A percentile compares a stretch with the other conserved stretches of the same genome.
Conservation (phyloP, 1,140 invertebrate genomes). For the Campoletis sonorensis region DNA sequence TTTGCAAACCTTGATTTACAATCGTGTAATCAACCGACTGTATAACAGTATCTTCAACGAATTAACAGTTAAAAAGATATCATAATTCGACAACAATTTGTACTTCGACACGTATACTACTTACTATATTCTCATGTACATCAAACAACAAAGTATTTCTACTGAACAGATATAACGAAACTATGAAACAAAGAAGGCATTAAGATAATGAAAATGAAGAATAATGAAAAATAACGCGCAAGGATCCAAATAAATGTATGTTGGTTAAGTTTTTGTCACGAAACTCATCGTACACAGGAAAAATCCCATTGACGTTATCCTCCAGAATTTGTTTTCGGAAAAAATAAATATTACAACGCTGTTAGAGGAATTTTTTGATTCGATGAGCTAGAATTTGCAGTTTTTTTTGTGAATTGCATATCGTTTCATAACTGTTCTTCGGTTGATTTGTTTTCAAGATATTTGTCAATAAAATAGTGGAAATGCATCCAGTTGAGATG, state of each 20-base stretch:
- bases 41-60: conserved; percentile 1
- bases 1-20: background rate
- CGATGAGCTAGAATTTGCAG: too few relatives aligned
- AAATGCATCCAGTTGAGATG: too few relatives aligned
- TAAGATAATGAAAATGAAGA: background rate
- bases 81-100: background rate
- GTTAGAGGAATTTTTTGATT: too few relatives aligned
- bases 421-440: too few relatives aligned
- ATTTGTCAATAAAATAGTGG: too few relatives aligned
- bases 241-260: conserved; percentile 2
- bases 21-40: background rate
- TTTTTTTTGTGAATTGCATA: too few relatives aligned
- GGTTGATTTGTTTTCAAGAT: too few relatives aligned
- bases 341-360: too few relatives aligned
- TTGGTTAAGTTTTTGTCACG: conserved; percentile 9
- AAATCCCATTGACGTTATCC: too few relatives aligned
- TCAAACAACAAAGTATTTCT: conserved; percentile 17
- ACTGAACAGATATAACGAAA: background rate
- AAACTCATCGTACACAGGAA: background rate
- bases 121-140: conserved; percentile 39
- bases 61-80: background rate
- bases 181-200: background rate
- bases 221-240: background rate
- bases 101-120: background rate
- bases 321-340: too few relatives aligned